Evolutionary conservation across 2,888 invertebrate genomes (phyloP).

Genomic region (Drosophila antonietae): DNA sequence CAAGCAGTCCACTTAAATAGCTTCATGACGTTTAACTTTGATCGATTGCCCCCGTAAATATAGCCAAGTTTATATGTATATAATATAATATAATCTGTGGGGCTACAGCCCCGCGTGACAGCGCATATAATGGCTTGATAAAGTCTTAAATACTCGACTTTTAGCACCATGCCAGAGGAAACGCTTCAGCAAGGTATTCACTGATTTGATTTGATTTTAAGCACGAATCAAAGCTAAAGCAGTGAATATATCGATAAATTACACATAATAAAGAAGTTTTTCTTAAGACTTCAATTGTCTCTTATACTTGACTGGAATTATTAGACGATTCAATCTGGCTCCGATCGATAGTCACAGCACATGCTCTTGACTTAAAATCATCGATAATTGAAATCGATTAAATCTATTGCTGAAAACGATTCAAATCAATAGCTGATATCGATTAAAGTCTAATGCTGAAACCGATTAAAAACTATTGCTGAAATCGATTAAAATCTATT

Average conservation of each 20-base stretch:
- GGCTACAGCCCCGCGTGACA: conserved; percentile 2
- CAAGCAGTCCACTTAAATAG: conserved; percentile 36
- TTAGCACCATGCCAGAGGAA: not conserved
- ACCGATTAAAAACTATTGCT: no score
- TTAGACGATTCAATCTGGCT: not conserved
- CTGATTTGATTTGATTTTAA: not conserved
- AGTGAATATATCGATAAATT: not conserved
- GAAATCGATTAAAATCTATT: no score
- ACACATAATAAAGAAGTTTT: not conserved
- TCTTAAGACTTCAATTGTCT: not conserved
- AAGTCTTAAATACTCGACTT: conserved; percentile 4
- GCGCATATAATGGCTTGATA: conserved; percentile 12
- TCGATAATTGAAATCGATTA: not conserved
- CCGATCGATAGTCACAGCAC: no score
- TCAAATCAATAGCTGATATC: no score
- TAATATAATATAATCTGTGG: conserved; percentile 8
- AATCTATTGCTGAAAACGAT: no score
- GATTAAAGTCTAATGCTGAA: no score
- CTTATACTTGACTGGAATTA: not conserved
- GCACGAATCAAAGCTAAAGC: not conserved
- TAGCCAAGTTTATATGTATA: conserved; percentile 6
- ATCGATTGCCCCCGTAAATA: conserved; percentile 29
- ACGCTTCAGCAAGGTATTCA: not conserved
- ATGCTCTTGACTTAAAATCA: not conserved
- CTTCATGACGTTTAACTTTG: conserved; percentile 40